Percentiles rank a stretch among this genome's conserved stretches.
Conservation (phyloP, 2,888 invertebrate genomes). For the Stomorhina lunata region DNA sequence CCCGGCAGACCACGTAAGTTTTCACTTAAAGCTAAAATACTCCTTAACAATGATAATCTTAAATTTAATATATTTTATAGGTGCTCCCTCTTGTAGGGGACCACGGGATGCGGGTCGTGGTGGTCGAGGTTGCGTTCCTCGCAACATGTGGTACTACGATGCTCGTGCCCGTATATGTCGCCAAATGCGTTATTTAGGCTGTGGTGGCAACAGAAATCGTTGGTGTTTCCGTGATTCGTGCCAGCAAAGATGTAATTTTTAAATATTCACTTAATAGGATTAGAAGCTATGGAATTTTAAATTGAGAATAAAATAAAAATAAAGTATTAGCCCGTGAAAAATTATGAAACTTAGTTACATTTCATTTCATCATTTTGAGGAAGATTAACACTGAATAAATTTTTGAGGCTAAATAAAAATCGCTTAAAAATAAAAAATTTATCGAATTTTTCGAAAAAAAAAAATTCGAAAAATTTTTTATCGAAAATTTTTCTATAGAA, state of each 20-base stretch:
- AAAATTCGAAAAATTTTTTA: too few relatives aligned
- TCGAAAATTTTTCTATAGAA: too few relatives aligned
- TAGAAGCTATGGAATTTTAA: too few relatives aligned
- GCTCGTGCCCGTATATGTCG: not conserved
- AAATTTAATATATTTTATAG: not conserved
- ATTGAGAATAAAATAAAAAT: too few relatives aligned
- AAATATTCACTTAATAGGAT: too few relatives aligned
- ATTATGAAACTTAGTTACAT: too few relatives aligned
- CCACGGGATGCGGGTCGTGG: not conserved
- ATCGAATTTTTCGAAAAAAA: too few relatives aligned
- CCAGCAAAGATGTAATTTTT: not conserved
- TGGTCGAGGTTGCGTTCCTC: not conserved
- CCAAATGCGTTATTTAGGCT: conserved; percentile 34
- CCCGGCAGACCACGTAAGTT: not conserved
- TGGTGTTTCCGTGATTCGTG: conserved; percentile 32
- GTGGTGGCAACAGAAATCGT: conserved; percentile 58
- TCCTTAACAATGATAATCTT: not conserved
- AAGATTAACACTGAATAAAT: too few relatives aligned
- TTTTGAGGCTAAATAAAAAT: too few relatives aligned
- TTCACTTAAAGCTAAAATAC: not conserved
- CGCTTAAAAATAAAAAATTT: too few relatives aligned
- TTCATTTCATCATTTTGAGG: too few relatives aligned
- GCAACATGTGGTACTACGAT: conserved; percentile 48
- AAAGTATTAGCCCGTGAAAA: too few relatives aligned
- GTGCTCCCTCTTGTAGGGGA: not conserved